Conservation (phyloP, 2,113 vertebrate species). For the Psilopsiagon aymara region DNA sequence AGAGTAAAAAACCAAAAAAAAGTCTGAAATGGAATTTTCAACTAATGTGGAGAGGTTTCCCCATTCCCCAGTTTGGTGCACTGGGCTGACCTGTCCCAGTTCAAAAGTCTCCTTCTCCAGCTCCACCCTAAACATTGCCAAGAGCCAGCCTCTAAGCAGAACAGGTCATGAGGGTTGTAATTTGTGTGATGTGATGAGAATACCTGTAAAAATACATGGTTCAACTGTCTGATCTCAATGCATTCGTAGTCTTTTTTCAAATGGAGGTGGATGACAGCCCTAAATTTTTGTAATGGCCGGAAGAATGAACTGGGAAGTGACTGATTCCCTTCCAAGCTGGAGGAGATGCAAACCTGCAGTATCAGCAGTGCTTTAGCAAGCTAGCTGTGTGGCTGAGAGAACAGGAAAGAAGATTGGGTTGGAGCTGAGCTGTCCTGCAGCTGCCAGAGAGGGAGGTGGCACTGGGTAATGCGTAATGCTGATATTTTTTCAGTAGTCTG, state of each 20-base stretch:
- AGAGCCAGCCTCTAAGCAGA: background rate
- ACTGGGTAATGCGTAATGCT: background rate
- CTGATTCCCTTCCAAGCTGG: background rate
- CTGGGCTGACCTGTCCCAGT: background rate
- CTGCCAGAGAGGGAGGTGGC: background rate
- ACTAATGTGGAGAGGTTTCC: too few species aligned
- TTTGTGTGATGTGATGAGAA: background rate
- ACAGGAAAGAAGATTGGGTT: background rate
- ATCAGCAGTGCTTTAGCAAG: background rate
- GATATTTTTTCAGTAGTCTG: background rate
- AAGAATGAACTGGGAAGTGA: background rate
- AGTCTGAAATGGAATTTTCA: background rate
- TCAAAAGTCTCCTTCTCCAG: background rate
- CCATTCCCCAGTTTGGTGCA: background rate
- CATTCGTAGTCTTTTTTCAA: background rate
- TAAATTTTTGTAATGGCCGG: background rate
- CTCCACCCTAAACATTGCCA: background rate
- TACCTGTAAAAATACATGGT: background rate
- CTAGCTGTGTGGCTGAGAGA: background rate
- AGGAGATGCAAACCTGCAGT: background rate
- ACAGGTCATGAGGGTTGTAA: background rate
- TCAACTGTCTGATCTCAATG: background rate
- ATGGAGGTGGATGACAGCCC: background rate
- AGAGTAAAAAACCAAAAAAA: background rate
- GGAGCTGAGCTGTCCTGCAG: background rate